Base-by-base conservation (phyloP, 2,113 vertebrate genomes). In the Pogona vitticeps region DNA sequence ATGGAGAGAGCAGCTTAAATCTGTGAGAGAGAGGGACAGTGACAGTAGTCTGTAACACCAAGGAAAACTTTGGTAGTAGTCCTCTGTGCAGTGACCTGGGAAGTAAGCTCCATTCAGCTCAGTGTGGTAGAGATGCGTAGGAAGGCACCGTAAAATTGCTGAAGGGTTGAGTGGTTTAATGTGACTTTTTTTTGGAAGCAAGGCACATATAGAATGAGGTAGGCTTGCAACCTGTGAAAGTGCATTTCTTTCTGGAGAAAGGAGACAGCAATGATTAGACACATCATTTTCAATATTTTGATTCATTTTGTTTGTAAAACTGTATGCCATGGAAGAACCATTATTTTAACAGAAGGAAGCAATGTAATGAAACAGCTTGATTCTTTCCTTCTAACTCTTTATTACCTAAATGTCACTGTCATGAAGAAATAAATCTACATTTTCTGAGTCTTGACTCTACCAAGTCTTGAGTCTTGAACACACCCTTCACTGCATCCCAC, bases 1-100 rank as follows among this genome's bases (percentile, higher is more conserved):
- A 1, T 63, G 83, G 89, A 76, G 85, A 89, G 88, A 90, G 90
- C 33, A 72, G 82, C 86, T 73, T 91, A 89, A 92, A 94, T 90
- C 80, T 90, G 93, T 91, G 84, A 85, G 40, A 86, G 88, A 89
- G 90, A 85, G 84, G 2, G 59, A 92, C 88, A 91, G 92, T 82
- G 77, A 82, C 71, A 93, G 85, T 94, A 85, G 87, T 8, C 23
- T 33, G 18, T 89, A 71, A 46, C 46, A 23, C 10, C 28, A 40
- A 79, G 59, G 36, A 88, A 90, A 12, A 76, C 7, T 86, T 59
- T 59, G 15, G 70, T 15, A 38, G 33, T 21, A 58, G 21, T 56
- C 56, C 21, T 23, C 18, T 75, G 6, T 18, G 21, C 6, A n/a
- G 21, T 76, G 65, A 42, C 12, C 5, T 80, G 21, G 79, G 42